These are phyloP conservation scores for Protodeltote pygarga DNA, from an alignment of 2,888 invertebrate genomes.

Conservation along the genomic window DNA sequence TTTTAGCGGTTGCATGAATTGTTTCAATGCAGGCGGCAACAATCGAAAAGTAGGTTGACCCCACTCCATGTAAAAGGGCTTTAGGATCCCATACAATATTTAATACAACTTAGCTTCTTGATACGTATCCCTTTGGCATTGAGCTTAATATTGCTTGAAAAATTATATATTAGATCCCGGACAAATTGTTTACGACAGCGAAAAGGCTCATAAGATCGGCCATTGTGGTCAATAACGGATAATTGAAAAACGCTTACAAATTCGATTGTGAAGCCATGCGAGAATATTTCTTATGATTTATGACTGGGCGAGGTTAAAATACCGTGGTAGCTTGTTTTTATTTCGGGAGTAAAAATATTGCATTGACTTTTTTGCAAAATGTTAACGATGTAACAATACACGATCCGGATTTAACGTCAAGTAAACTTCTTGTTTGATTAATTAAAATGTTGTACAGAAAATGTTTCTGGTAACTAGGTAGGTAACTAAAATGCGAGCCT, in stretches of 20 bases:
- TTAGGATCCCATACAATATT: conserved; percentile 58
- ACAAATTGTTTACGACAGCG: conserved; percentile 77
- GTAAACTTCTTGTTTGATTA: conserved; percentile 21
- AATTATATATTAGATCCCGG: conserved; percentile 47
- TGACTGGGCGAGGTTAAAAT: conserved; percentile 68
- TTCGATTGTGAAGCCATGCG: conserved; percentile 79
- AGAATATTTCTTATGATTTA: conserved; percentile 78
- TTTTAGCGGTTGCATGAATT: conserved; percentile 68
- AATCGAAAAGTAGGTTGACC: conserved; percentile 74
- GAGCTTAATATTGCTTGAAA: conserved; percentile 51
- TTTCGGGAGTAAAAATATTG: conserved; percentile 58
- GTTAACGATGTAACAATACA: conserved; percentile 38
- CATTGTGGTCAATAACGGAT: conserved; percentile 84
- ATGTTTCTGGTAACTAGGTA: too few relatives aligned
- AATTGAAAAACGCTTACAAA: conserved; percentile 85
- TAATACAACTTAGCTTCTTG: conserved; percentile 29
- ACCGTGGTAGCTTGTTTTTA: conserved; percentile 57
- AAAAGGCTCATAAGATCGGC: conserved; percentile 78
- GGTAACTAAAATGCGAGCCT: conserved; percentile 23
- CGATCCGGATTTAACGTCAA: conserved; percentile 18
- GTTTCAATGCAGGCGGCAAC: conserved; percentile 67
- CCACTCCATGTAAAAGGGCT: conserved; percentile 61
- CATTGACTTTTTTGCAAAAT: conserved; percentile 36
- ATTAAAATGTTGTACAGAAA: conserved; percentile 27
- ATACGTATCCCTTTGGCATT: conserved; percentile 49